phyloP scores from a whole-genome alignment of 2,113 vertebrate genomes.

The Cichladusa arquata region DNA sequence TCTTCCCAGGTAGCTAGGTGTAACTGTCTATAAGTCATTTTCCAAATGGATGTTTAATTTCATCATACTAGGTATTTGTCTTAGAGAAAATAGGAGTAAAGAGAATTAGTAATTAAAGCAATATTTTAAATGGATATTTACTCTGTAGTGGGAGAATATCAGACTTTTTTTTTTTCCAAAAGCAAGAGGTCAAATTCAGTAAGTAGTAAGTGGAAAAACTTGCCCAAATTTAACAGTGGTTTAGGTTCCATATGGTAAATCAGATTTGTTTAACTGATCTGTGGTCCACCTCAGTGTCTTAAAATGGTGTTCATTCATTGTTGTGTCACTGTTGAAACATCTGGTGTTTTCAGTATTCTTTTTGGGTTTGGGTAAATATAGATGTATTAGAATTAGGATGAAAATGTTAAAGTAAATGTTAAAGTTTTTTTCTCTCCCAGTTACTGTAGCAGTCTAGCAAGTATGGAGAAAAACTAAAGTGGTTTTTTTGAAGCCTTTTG shows the following conservation, averaged over 20 bases:
- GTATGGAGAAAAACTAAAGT: neutral
- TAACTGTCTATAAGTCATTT: neutral
- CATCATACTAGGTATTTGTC: neutral
- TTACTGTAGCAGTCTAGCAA: neutral
- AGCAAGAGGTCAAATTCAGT: neutral
- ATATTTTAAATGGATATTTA: neutral
- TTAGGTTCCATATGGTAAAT: neutral
- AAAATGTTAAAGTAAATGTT: neutral
- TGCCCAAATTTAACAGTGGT: neutral
- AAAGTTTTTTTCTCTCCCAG: neutral
- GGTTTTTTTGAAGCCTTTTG: neutral
- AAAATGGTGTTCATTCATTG: neutral
- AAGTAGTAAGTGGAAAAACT: neutral
- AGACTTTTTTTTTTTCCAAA: neutral
- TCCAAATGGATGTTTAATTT: neutral
- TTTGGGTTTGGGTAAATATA: neutral
- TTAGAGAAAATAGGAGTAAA: neutral
- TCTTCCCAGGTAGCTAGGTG: neutral
- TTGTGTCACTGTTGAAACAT: neutral
- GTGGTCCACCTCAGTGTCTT: neutral
- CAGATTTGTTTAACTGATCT: conserved; percentile 6
- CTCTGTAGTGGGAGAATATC: neutral
- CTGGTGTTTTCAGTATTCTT: neutral
- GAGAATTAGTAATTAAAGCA: neutral
- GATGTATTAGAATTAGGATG: neutral